These are phyloP conservation scores for Neria commutata DNA, from an alignment of 2,888 invertebrate species.

Conservation along the genomic window DNA sequence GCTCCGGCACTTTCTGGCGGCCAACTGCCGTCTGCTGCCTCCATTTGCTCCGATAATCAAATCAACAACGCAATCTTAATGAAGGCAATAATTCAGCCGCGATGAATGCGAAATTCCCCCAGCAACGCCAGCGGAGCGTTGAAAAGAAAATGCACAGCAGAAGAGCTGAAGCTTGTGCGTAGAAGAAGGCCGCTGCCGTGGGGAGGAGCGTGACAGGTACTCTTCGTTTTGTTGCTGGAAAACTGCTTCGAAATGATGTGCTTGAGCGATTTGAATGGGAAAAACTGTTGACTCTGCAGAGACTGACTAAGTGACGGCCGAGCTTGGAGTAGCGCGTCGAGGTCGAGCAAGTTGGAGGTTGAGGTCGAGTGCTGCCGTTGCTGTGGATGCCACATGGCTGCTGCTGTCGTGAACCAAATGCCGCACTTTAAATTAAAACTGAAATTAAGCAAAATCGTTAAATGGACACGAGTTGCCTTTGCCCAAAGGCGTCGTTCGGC, in stretches of 20 bases:
- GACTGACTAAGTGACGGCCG: no score
- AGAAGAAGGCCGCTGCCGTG: no score
- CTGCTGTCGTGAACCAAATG: not conserved
- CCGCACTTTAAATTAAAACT: no score
- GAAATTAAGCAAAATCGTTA: no score
- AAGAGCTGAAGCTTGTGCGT: no score
- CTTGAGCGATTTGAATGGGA: conserved; percentile 5
- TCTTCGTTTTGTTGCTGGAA: no score
- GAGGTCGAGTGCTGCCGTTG: conserved; percentile 10
- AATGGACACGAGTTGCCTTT: conserved; percentile 48
- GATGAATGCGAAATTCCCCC: conserved; percentile 51
- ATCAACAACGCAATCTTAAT: conserved; percentile 53
- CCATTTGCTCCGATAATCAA: no score
- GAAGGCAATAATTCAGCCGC: conserved; percentile 52
- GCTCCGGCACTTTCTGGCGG: no score
- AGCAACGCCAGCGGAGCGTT: conserved; percentile 30
- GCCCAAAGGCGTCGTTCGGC: conserved; percentile 38
- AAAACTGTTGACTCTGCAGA: not conserved
- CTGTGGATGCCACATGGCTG: conserved; percentile 7
- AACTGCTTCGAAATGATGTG: conserved; percentile 20
- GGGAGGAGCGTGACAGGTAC: no score
- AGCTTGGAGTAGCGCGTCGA: no score
- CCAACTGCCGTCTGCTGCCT: no score
- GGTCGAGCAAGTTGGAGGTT: no score
- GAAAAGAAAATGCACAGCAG: conserved; percentile 10